Evolutionary conservation across 2,888 invertebrate genomes (phyloP), one percentile per base, ranked within the genome.

Genomic region (Chelonus formosanus): DNA sequence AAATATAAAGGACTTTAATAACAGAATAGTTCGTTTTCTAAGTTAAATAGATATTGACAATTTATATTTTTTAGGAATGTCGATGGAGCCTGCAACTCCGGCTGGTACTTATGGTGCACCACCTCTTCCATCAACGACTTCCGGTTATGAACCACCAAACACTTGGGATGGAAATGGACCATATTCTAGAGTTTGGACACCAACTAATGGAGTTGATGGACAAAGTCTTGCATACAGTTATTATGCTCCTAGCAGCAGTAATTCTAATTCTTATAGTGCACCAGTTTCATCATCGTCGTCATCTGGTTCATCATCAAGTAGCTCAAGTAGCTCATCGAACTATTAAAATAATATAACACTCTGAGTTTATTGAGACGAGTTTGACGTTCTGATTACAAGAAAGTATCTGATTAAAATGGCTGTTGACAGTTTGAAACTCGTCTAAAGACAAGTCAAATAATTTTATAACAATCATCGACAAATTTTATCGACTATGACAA

Each of bases 171-270:
- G 88, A 77, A 89, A 90, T 58, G 92, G 92, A 5, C 93, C 93
- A 1, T 94, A 94, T 84, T 89, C 93, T 55, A 87, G 94, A 72
- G 89, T 92, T 1, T 94, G 93, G 92, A 91, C 91, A 75, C 82
- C 83, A 32, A 74, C 78, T 62, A 83, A 78, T 65, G 76, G 80
- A 40, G 78, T 74, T 48, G 82, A 83, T 48, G 73, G 79, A 3
- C 85, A 87, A 66, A 87, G 88, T 4, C 76, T 83, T 56, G 83
- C 84, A 34, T 84, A 84, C 75, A 82, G 75, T 65, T 84, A 84
- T 68, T 84, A 84, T 67, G 85, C 86, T 36, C 84, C 87, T 1
- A 89, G 90, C 59, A 90, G 89, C 81, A 70, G 68, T 40, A 40
- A 52, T 31, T 53, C 57, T n/a, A 57, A 44, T 20, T 47, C 54